Evolutionary conservation across 2,113 vertebrate species (phyloP).

Genomic region (Trogon melanurus): DNA sequence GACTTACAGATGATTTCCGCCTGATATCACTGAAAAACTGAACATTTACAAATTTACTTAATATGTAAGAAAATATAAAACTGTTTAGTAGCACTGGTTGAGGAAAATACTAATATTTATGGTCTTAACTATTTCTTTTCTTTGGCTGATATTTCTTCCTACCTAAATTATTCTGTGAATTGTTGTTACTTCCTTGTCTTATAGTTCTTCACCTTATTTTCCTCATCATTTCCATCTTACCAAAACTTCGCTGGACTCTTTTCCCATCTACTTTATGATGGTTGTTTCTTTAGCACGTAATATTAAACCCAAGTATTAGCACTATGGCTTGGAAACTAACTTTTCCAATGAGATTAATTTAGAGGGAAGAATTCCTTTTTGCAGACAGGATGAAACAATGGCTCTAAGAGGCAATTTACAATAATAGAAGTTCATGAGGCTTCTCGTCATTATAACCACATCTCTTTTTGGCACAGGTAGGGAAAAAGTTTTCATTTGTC

Average conservation of each 20-base stretch:
- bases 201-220: neutral
- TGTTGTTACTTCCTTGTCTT: neutral
- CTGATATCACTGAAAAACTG: neutral
- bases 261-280: neutral
- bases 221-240: neutral
- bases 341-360: neutral
- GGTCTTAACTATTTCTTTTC: neutral
- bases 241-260: neutral
- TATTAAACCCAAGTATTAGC: neutral
- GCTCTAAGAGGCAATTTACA: neutral
- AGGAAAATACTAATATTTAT: neutral
- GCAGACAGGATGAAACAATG: neutral
- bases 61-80: neutral
- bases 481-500: neutral
- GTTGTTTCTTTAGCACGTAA: neutral
- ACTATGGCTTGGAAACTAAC: neutral
- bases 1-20: neutral
- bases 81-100: neutral
- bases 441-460: neutral
- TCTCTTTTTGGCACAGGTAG: neutral
- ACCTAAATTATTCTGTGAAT: neutral
- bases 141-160: neutral
- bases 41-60: neutral
- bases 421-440: fast-evolving
- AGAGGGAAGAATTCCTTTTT: neutral